Evolutionary conservation across 2,888 invertebrate genomes (phyloP).

Genomic region (Rotaria magnacalcarata): DNA sequence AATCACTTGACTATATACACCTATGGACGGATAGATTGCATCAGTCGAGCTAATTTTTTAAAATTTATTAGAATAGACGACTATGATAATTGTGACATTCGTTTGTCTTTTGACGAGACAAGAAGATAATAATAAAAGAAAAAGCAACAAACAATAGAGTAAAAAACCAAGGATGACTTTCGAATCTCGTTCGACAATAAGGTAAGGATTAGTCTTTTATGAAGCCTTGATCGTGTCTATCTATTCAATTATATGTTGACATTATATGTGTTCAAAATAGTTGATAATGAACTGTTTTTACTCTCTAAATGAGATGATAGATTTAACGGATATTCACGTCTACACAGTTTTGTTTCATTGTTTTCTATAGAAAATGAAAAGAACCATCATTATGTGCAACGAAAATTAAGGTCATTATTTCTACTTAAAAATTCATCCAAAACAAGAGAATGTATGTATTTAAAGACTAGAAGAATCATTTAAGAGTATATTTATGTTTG

Average conservation of each 20-base stretch:
- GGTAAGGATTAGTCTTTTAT: slow-evolving; percentile 6
- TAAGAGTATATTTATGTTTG: slow-evolving; percentile 23
- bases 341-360: neutral
- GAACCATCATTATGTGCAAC: neutral
- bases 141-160: neutral
- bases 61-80: neutral
- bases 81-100: neutral
- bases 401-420: slow-evolving; percentile 1
- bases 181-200: neutral
- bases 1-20: neutral
- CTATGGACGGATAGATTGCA: neutral
- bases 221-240: neutral
- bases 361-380: neutral
- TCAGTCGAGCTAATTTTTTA: neutral
- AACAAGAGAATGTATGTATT: neutral
- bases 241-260: neutral
- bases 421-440: neutral
- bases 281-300: neutral
- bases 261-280: neutral
- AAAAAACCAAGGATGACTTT: neutral
- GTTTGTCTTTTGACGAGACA: neutral
- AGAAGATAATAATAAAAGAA: neutral
- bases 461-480: neutral
- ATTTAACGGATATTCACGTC: neutral
- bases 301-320: slow-evolving; percentile 5